Conservation (phyloP, 2,113 vertebrate species). For the Suncus etruscus region DNA sequence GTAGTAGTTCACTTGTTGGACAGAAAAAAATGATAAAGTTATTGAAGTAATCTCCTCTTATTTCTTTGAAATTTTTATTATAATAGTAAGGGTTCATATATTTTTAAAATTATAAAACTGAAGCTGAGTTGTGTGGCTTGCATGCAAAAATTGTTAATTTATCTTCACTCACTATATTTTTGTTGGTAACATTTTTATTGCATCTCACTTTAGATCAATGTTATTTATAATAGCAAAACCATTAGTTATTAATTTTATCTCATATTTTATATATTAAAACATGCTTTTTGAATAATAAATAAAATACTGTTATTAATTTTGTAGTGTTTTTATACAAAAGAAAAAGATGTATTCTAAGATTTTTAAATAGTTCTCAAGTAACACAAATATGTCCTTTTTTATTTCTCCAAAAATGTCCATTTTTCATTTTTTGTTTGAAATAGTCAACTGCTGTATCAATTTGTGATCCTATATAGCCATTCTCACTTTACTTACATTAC, state of each 20-base stretch:
- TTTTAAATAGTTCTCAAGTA: background rate
- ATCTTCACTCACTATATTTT: background rate
- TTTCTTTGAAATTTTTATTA: background rate
- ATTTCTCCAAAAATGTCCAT: background rate
- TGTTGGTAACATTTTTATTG: too few relatives aligned
- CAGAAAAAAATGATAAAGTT: background rate
- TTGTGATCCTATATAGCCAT: background rate
- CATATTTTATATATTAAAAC: background rate
- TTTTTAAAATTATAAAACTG: too few relatives aligned
- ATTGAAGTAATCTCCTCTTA: background rate
- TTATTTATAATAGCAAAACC: background rate
- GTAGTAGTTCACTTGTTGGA: background rate
- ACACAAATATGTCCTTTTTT: background rate
- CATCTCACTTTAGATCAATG: too few relatives aligned
- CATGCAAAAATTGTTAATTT: conserved; percentile 14
- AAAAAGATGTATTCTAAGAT: conserved; percentile 15
- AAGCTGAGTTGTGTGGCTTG: background rate
- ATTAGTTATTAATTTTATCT: background rate
- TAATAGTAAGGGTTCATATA: background rate
- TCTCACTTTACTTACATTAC: background rate
- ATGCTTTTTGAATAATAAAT: too few relatives aligned
- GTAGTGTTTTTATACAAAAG: background rate
- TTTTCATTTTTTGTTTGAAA: conserved; percentile 41
- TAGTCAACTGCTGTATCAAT: background rate
- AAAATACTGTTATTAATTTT: too few relatives aligned